Evolutionary conservation across 2,888 invertebrate species (phyloP).

Genomic region (Helobdella robusta): DNA sequence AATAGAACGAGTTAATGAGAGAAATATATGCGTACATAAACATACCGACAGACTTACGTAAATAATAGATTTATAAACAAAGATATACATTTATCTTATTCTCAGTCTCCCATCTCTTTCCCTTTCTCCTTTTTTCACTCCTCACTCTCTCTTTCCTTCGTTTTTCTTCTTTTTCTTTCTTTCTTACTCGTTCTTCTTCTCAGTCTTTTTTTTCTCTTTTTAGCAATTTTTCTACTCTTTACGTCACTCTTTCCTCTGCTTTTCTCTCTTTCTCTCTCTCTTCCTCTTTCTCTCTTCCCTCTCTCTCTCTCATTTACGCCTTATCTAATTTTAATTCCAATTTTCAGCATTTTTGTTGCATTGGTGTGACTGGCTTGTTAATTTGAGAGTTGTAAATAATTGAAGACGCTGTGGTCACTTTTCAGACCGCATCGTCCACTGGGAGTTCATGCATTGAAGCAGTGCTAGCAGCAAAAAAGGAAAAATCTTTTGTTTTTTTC

Average conservation of each 20-base stretch:
- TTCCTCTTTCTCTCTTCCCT: neutral
- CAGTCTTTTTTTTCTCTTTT: neutral
- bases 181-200: neutral
- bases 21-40: no score
- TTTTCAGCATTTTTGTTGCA: neutral
- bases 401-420: no score
- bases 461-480: neutral
- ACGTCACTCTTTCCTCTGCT: neutral
- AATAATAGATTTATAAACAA: no score
- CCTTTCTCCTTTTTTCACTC: constrained; percentile 5
- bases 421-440: no score
- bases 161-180: no score
- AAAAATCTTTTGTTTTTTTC: neutral
- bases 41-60: no score
- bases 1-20: no score
- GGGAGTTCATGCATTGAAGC: no score
- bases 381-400: no score
- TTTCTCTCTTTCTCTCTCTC: neutral
- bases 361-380: no score
- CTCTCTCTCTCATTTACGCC: neutral
- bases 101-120: neutral
- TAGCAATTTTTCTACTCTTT: neutral
- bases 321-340: neutral
- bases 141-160: no score
- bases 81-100: no score